Evolutionary conservation across 2,888 invertebrate genomes (phyloP).

Genomic region (Erannis defoliaria): DNA sequence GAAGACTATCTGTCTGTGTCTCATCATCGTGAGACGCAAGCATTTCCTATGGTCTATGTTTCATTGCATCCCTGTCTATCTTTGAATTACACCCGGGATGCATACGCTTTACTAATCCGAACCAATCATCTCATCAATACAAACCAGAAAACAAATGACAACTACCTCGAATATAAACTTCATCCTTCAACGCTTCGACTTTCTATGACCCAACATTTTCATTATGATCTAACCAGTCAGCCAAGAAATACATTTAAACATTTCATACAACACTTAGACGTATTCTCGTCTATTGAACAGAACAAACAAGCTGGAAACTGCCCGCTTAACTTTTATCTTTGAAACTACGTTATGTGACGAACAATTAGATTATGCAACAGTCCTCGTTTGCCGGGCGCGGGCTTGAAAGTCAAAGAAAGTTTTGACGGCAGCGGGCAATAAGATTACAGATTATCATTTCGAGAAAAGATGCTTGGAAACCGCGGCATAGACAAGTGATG

Average conservation of each 20-base stretch:
- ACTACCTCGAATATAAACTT: slow-evolving; percentile 2
- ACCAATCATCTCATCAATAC: not conserved
- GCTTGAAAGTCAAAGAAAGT: slow-evolving; percentile 21
- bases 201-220: slow-evolving; percentile 18
- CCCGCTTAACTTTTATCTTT: slow-evolving; percentile 39
- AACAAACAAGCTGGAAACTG: slow-evolving; percentile 27
- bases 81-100: too few relatives aligned
- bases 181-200: slow-evolving; percentile 12
- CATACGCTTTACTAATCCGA: too few relatives aligned
- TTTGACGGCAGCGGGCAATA: too few relatives aligned
- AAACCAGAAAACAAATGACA: slow-evolving; percentile 1
- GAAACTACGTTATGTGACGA: slow-evolving; percentile 32
- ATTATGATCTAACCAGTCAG: slow-evolving; percentile 15
- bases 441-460: too few relatives aligned
- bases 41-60: too few relatives aligned
- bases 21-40: too few relatives aligned
- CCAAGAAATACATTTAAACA: slow-evolving; percentile 2
- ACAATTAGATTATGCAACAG: slow-evolving; percentile 33
- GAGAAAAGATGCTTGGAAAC: too few relatives aligned
- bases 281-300: slow-evolving; percentile 26
- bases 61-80: too few relatives aligned
- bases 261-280: slow-evolving; percentile 20
- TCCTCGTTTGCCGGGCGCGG: not conserved
- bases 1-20: too few relatives aligned
- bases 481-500: too few relatives aligned